These are phyloP conservation scores for Liodrosophila aerea DNA, from an alignment of 2,888 invertebrate species.

Conservation along the genomic window DNA sequence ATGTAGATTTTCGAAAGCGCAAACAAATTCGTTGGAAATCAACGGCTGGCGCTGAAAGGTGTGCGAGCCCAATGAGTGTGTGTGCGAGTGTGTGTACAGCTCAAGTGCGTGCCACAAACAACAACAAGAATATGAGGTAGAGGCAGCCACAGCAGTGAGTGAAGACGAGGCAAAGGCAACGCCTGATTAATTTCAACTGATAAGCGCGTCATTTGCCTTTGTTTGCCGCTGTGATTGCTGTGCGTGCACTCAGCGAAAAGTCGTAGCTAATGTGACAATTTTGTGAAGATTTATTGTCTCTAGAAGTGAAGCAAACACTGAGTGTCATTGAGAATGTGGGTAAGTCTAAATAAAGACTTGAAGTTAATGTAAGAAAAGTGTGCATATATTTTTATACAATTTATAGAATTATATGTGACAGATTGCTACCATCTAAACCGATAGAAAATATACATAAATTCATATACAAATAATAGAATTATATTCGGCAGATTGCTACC, in stretches of 20 bases:
- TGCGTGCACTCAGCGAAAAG: no score
- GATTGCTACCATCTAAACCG: no score
- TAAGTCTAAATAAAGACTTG: no score
- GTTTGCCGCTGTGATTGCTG: slow-evolving; percentile 57
- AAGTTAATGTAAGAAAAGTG: no score
- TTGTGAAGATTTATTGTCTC: slow-evolving; percentile 11
- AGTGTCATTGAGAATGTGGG: no score
- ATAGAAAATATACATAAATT: no score
- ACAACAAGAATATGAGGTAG: slow-evolving; percentile 25
- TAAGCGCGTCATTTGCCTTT: slow-evolving; percentile 75
- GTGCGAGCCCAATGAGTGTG: slow-evolving; percentile 8
- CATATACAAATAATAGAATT: no score
- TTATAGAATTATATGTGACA: no score
- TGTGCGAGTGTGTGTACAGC: slow-evolving; percentile 39
- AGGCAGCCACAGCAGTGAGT: slow-evolving; percentile 2
- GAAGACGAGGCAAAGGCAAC: slow-evolving; percentile 53
- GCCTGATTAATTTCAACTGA: slow-evolving; percentile 76
- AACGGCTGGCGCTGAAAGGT: slow-evolving; percentile 63
- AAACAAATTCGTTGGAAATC: slow-evolving; percentile 67
- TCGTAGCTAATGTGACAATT: slow-evolving; percentile 12
- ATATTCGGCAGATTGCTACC: no score
- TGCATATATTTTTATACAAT: no score
- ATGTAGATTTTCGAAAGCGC: slow-evolving; percentile 64
- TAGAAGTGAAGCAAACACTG: no score
- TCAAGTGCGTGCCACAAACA: slow-evolving; percentile 71